Base-by-base conservation (phyloP, 2,113 vertebrate genomes). In the Globicephala melas region DNA sequence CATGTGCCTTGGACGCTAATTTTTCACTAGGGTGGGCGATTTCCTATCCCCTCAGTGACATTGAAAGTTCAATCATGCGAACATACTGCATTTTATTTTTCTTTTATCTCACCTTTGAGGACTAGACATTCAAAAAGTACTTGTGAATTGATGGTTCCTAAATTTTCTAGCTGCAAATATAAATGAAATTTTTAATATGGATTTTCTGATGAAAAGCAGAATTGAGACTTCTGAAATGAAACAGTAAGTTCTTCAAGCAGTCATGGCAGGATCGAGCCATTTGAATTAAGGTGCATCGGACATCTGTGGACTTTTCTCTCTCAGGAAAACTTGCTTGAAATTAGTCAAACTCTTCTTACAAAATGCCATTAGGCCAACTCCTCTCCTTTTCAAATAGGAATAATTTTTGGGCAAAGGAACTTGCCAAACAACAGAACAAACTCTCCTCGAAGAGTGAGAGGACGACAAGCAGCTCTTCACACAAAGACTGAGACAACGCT, bases 201-300 rank as follows among this genome's bases (percentile, higher is more conserved):
- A 44, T 96, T 91, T 93, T 76, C 89, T 65, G 6, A 67, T 96
- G 38, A 87, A 96, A 95, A 96, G 44, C 53, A 94, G 28, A 96
- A 68, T 67, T 83, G 76, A 25, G 92, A 87, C 47, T 8, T 62
- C 44, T 95, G 53, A 86, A 82, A 91, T 58, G 63, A 86, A 79
- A 91, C 44, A 60, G 25, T 44, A 74, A 65, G 31, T 18, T 94
- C 36, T 79, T 92, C 6, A 1, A n/a, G 36, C 44, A 95, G 10
- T 65, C 25, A 58, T 15, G 18, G 36, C 63, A 28, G 67, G 44
- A 26, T 26, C 12, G 55, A 94, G 53, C n/a, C 55, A 23, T 41
- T 28, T 81, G 68, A 87, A 92, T 84, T 28, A 53, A 60, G 31
- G 47, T 20, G n/a, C 8, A 1, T 44, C n/a, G 38, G 58, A 58